Percentiles rank a stretch among this genome's conserved stretches.
Evolutionary conservation across 2,797 vertebrate genomes (phyloP).

Genomic region (Danio albolineatus): DNA sequence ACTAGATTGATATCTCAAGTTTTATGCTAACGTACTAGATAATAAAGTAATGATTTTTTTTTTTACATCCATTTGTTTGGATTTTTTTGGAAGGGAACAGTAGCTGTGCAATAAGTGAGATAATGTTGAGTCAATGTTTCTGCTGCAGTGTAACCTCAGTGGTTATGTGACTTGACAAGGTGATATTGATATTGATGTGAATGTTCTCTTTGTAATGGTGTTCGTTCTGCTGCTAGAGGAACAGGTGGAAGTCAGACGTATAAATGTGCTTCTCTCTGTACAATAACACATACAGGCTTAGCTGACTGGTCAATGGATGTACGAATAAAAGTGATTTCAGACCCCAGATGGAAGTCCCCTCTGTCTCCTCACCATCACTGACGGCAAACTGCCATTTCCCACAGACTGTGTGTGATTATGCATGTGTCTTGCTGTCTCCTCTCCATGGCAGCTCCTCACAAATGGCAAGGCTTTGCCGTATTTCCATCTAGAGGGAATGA

Average conservation of each 20-base stretch:
- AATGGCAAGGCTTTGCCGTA: slow-evolving; percentile 59
- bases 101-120: not conserved
- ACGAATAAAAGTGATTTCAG: slow-evolving; percentile 34
- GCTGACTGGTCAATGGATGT: slow-evolving; percentile 12
- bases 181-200: slow-evolving; percentile 28
- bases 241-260: slow-evolving; percentile 6
- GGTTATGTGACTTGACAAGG: slow-evolving; percentile 10
- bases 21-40: not conserved
- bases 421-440: slow-evolving; percentile 46
- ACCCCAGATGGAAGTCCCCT: slow-evolving; percentile 51
- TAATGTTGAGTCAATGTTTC: not conserved
- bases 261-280: slow-evolving; percentile 13
- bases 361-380: slow-evolving; percentile 36
- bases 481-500: slow-evolving; percentile 66
- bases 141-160: not conserved
- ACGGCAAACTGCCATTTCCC: slow-evolving; percentile 56
- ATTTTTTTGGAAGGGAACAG: not conserved
- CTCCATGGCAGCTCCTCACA: slow-evolving; percentile 12
- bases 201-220: not conserved
- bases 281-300: slow-evolving; percentile 13
- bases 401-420: slow-evolving; percentile 49
- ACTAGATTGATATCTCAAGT: not conserved
- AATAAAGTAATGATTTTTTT: not conserved
- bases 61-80: not conserved
- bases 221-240: slow-evolving; percentile 8